Base-by-base conservation (phyloP, 2,888 invertebrate genomes). In the Ornithoptera priamus region DNA sequence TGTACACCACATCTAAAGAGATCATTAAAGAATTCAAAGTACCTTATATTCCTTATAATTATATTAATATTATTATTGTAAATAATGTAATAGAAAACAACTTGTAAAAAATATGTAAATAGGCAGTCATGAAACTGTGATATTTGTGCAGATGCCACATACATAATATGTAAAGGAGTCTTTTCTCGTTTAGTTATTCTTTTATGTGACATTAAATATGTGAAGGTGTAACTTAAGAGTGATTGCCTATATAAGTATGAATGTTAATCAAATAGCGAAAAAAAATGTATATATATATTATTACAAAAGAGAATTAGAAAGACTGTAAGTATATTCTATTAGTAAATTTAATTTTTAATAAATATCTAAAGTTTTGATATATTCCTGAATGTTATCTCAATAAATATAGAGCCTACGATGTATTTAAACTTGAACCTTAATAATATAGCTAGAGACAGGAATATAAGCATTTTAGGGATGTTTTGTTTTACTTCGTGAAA, bases 101-200 rank as follows among this genome's bases (percentile, higher is more conserved):
- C 61, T 68, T 67, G 62, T 69, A 69, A 72, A 71, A 67, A 62
- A 20, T 67, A 73, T 75, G 74, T 76, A 76, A 75, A 76, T 77
- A 77, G 72, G 65, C 71, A 74, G 74, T 76, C 72, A 66, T 71
- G 69, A 71, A 76, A 72, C 77, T 76, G 77, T 77, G 77, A 77
- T 77, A 75, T 74, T 68, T 76, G 71, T 73, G 72, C 73, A 74
- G 57, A 70, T 62, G 61, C 62, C 65, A 46, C 46, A 59, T 64
- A 36, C 63, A 30, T 30, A 30, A 30, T 30, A 56, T 66, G 63
- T 63, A 69, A 63, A 22, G 59, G n/a, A 60, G 59, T 42, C 24
- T 60, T 57, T 50, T 59, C 22, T 67, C 63, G 53, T 67, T 70
- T 59, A 58, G 20, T 50, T 62, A 46, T 53, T 61, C 18, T 10